A percentile compares a stretch with the other conserved stretches of the same genome.
phyloP scores from a whole-genome alignment of 2,888 invertebrate genomes.

The Macrosoma leucophasiata region DNA sequence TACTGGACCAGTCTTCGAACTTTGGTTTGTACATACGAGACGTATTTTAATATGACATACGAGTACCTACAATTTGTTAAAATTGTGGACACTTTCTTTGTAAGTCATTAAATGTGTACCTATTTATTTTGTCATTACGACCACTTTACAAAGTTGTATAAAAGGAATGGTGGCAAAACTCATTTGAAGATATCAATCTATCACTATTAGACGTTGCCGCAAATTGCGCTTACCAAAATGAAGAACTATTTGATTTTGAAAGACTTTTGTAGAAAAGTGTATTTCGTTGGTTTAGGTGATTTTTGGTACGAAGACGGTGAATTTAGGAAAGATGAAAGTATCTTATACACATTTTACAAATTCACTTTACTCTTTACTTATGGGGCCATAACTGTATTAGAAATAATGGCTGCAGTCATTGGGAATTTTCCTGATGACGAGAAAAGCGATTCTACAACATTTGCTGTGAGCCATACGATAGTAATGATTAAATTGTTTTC shows the following conservation, averaged over 20 bases:
- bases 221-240: too few relatives aligned
- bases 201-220: too few relatives aligned
- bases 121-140: too few relatives aligned
- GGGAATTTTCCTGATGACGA: constrained; percentile 58
- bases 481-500: constrained; percentile 54
- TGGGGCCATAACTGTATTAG: constrained; percentile 49
- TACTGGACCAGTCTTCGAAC: too few relatives aligned
- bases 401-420: constrained; percentile 49
- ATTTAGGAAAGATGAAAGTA: constrained; percentile 42
- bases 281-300: constrained; percentile 50
- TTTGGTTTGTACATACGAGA: too few relatives aligned
- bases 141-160: too few relatives aligned
- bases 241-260: constrained; percentile 50
- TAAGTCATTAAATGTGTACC: too few relatives aligned
- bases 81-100: too few relatives aligned
- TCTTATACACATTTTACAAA: constrained; percentile 41
- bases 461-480: constrained; percentile 56
- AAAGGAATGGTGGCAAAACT: too few relatives aligned
- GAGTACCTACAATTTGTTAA: too few relatives aligned
- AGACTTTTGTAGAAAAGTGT: constrained; percentile 43
- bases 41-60: too few relatives aligned
- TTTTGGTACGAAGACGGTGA: constrained; percentile 52
- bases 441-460: constrained; percentile 52
- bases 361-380: constrained; percentile 40
- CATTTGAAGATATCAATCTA: too few relatives aligned